Percentiles rank a stretch among this genome's conserved stretches.
phyloP scores from a whole-genome alignment of 2,888 invertebrate genomes.

The Lasioglossum marginatum region DNA sequence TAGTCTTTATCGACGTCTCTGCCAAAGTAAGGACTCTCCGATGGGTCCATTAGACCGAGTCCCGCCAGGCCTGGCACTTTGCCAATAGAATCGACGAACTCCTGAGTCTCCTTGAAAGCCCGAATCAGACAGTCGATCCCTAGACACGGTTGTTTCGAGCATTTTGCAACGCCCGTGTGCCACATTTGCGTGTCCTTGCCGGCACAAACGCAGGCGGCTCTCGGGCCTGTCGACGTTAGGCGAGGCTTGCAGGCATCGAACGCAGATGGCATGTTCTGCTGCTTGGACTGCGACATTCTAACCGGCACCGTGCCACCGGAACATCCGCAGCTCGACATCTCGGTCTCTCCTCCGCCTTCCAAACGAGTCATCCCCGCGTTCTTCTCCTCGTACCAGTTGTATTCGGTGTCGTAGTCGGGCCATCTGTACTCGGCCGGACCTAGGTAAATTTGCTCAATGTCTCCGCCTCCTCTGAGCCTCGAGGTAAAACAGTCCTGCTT shows the following conservation, averaged over 20 bases:
- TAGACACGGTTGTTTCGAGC: slow-evolving; percentile 71
- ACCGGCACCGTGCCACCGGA: slow-evolving; percentile 22
- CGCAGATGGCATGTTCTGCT: background rate
- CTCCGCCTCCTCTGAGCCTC: slow-evolving; percentile 74
- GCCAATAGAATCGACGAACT: slow-evolving; percentile 79
- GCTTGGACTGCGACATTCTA: background rate
- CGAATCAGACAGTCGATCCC: slow-evolving; percentile 77
- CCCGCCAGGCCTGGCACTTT: slow-evolving; percentile 78
- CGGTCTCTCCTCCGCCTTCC: slow-evolving; percentile 64
- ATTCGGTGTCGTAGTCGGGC: slow-evolving; percentile 54
- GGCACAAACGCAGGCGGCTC: slow-evolving; percentile 51
- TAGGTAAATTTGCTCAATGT: slow-evolving; percentile 47
- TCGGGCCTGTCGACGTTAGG: slow-evolving; percentile 13
- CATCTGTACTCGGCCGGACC: slow-evolving; percentile 25
- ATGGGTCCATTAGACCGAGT: slow-evolving; percentile 77
- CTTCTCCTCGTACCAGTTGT: slow-evolving; percentile 53
- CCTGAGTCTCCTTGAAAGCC: slow-evolving; percentile 77
- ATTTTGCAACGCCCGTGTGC: slow-evolving; percentile 49
- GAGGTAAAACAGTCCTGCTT: slow-evolving; percentile 24
- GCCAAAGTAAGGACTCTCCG: slow-evolving; percentile 79
- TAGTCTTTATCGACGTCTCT: slow-evolving; percentile 61
- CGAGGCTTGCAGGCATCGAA: slow-evolving; percentile 48
- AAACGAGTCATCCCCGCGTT: slow-evolving; percentile 43
- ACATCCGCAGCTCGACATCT: slow-evolving; percentile 27
- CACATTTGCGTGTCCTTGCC: slow-evolving; percentile 52